Base-by-base conservation (phyloP, 2,797 vertebrate species). In the Toxotes lorentzi region DNA sequence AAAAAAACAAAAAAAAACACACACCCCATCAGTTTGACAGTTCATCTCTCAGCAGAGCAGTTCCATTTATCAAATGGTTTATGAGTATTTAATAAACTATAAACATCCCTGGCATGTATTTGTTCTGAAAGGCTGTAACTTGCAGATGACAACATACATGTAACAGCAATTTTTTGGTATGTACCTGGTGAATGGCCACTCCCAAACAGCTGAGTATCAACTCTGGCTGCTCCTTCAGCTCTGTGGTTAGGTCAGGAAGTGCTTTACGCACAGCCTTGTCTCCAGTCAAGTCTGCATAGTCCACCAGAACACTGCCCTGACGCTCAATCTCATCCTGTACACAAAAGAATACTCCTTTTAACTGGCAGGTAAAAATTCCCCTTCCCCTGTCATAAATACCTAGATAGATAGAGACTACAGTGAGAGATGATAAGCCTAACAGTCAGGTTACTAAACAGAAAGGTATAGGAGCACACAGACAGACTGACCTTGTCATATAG, bases 311-410 rank as follows among this genome's bases (percentile, higher is more conserved):
- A 66, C 98, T 99, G 88, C 98, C 98, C 82, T 99, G 98, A 66
- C 97, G 97, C 95, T 99, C 98, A 81, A 99, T 97, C 92, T 99
- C 98, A 95, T 99, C 98, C 98, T 99, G 83, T 2, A 47, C 5
- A 47, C 43, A 50, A 53, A 35, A 16, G 9, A 78, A 50, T 0
- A 41, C 3, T 0, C 27, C 30, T 30, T 62, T 64, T 32, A 19
- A 24, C 11, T 2, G n/a, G 53, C 4, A 7, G 8, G 1, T 10
- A 23, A 40, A 61, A 51, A 9, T 19, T 41, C 38, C 19, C 16
- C 1, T 2, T 43, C 21, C 4, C 12, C 56, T 35, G 8, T 56
- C 27, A 16, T 57, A 21, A 16, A 19, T 47, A 21, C 41, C 41
- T 43, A 43, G 41, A 41, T 41, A 41, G 13, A 41, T 41, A 41